A percentile compares a stretch with the other conserved stretches of the same genome.
phyloP scores from a whole-genome alignment of 1,140 invertebrate species.

The Drusus annulatus region DNA sequence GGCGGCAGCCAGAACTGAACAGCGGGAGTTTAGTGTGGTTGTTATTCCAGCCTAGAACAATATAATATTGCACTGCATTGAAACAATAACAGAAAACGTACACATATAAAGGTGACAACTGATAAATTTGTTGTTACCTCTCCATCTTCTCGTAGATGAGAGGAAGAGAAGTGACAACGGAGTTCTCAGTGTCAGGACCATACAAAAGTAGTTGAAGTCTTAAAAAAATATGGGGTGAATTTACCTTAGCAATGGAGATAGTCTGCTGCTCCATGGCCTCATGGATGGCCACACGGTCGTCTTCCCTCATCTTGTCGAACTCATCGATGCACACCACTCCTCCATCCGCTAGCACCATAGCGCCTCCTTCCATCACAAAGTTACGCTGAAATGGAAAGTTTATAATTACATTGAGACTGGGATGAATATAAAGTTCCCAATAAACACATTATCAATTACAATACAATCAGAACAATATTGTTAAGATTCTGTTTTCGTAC shows the following conservation, averaged over 20 bases:
- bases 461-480: no score
- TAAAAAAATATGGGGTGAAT: not conserved
- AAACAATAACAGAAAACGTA: no score
- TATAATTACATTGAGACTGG: not conserved
- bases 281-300: slow-evolving; percentile 99
- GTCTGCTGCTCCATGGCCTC: slow-evolving; percentile 99
- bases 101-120: no score
- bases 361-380: slow-evolving; percentile 99
- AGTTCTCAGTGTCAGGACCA: no score
- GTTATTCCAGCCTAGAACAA: slow-evolving; percentile 93
- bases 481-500: no score
- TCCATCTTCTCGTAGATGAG: no score
- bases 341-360: slow-evolving; percentile 99
- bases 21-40: slow-evolving; percentile 97
- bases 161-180: no score
- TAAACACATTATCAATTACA: no score
- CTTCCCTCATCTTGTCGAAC: slow-evolving; percentile 99
- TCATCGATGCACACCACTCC: slow-evolving; percentile 99
- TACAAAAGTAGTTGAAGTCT: no score
- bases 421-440: no score
- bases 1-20: slow-evolving; percentile 98
- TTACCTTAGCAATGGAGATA: slow-evolving; percentile 98
- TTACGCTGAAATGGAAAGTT: slow-evolving; percentile 81
- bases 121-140: no score
- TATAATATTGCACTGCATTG: no score